Percentiles rank a stretch among this genome's conserved stretches.
phyloP scores from a whole-genome alignment of 2,113 vertebrate species.

The Sander vitreus region DNA sequence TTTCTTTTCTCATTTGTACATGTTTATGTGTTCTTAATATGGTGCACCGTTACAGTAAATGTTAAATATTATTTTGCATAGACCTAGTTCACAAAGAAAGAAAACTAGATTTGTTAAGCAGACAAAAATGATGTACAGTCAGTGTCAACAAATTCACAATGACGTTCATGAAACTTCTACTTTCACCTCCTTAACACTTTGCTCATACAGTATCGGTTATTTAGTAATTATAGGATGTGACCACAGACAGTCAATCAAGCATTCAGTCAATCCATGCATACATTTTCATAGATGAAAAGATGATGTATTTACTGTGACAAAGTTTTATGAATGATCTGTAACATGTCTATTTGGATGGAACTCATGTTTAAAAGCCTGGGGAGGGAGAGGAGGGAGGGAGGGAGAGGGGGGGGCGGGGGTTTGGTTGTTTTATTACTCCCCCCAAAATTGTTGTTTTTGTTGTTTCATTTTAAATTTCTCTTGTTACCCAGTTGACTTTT shows the following conservation, averaged over 20 bases:
- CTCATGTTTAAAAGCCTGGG: slow-evolving; percentile 71
- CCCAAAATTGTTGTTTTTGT: slow-evolving; percentile 67
- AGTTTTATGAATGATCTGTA: slow-evolving; percentile 74
- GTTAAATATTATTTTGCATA: slow-evolving; percentile 84
- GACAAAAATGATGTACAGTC: slow-evolving; percentile 79
- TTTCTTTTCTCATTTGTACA: slow-evolving; percentile 81
- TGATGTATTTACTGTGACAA: slow-evolving; percentile 80
- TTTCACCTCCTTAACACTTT: slow-evolving; percentile 69
- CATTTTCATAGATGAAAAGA: slow-evolving; percentile 56
- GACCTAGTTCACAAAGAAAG: slow-evolving; percentile 82
- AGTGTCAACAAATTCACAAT: slow-evolving; percentile 73
- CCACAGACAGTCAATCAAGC: slow-evolving; percentile 61
- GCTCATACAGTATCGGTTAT: slow-evolving; percentile 70
- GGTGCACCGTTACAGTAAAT: slow-evolving; percentile 85
- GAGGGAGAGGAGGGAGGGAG: neutral
- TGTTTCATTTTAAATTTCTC: slow-evolving; percentile 77
- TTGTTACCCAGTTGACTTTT: slow-evolving; percentile 74
- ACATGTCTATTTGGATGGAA: slow-evolving; percentile 74
- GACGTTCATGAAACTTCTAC: slow-evolving; percentile 71
- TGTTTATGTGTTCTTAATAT: slow-evolving; percentile 84
- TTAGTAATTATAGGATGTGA: slow-evolving; percentile 75
- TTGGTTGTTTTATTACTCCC: slow-evolving; percentile 64
- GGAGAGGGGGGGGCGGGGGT: neutral
- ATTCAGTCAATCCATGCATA: slow-evolving; percentile 53
- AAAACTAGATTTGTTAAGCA: slow-evolving; percentile 84